Percentiles rank a stretch among this genome's conserved stretches.
Conservation (phyloP, 1,140 invertebrate species). For the Lycorma delicatula region DNA sequence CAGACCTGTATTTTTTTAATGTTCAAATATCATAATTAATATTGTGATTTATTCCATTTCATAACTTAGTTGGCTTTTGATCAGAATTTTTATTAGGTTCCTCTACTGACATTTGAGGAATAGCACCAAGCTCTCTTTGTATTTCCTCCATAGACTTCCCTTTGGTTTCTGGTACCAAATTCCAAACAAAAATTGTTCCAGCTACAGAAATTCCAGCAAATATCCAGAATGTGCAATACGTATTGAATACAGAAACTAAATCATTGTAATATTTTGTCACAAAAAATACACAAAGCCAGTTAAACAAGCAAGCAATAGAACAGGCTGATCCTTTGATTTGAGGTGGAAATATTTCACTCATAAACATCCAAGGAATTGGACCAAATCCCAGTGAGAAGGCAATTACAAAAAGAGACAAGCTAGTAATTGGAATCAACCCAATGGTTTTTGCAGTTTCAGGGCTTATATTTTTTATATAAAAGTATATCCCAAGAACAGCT, state of each 20-base stretch:
- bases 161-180: slow-evolving; percentile 82
- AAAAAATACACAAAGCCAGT: slow-evolving; percentile 72
- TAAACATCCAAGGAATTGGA: slow-evolving; percentile 72
- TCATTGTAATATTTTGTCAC: slow-evolving; percentile 68
- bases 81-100: no score
- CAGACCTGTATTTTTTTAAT: no score
- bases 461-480: slow-evolving; percentile 46
- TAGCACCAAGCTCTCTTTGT: slow-evolving; percentile 46
- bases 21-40: no score
- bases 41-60: no score
- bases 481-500: slow-evolving; percentile 52
- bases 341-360: slow-evolving; percentile 62
- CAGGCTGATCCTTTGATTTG: slow-evolving; percentile 66
- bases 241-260: slow-evolving; percentile 46
- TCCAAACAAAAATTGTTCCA: slow-evolving; percentile 63
- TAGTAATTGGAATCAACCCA: slow-evolving; percentile 59
- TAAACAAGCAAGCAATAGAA: slow-evolving; percentile 62
- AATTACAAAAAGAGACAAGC: slow-evolving; percentile 63
- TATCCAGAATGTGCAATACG: slow-evolving; percentile 65
- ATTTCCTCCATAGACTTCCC: slow-evolving; percentile 81
- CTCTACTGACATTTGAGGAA: background rate
- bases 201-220: slow-evolving; percentile 62
- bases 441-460: slow-evolving; percentile 43
- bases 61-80: no score
- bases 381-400: slow-evolving; percentile 70